Percentiles rank a stretch among this genome's conserved stretches.
phyloP scores from a whole-genome alignment of 1,140 invertebrate species.

The Lethrus apterus region DNA sequence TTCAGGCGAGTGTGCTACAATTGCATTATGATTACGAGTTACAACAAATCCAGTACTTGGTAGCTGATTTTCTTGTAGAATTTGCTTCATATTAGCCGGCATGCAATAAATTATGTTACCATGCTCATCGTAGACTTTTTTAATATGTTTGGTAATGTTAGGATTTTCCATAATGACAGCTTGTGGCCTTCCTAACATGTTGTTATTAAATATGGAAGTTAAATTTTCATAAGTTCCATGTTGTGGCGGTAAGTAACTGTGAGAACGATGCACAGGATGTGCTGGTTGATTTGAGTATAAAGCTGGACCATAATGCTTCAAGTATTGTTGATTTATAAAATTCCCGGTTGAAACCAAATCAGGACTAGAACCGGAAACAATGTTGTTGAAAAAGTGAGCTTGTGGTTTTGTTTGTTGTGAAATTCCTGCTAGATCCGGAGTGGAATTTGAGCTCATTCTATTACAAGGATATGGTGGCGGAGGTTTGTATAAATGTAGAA shows the following conservation, averaged over 20 bases:
- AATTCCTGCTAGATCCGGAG: constrained; percentile 69
- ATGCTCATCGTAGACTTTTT: constrained; percentile 52
- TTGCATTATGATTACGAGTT: constrained; percentile 42
- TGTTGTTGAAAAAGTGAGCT: constrained; percentile 33
- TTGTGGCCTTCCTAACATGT: constrained; percentile 33
- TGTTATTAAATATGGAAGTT: constrained; percentile 43
- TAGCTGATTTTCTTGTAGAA: constrained; percentile 40
- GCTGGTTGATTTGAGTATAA: constrained; percentile 34
- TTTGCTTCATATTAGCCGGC: constrained; percentile 45
- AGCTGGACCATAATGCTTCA: constrained; percentile 34
- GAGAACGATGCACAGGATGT: constrained; percentile 43
- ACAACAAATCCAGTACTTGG: constrained; percentile 44
- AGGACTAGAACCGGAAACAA: constrained; percentile 67
- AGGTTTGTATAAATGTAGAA: constrained; percentile 68
- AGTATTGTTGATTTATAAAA: constrained; percentile 49
- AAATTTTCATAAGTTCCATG: constrained; percentile 68
- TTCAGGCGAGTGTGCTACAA: constrained; percentile 29
- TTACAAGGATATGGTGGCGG: constrained; percentile 69
- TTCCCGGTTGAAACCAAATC: constrained; percentile 61
- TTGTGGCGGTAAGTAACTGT: constrained; percentile 46
- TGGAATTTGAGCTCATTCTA: constrained; percentile 63
- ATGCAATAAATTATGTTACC: constrained; percentile 54
- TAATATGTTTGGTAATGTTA: constrained; percentile 49
- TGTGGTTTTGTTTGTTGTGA: constrained; percentile 42
- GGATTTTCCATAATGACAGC: constrained; percentile 39